phyloP scores from a whole-genome alignment of 2,888 invertebrate species.

The Allygus modestus region DNA sequence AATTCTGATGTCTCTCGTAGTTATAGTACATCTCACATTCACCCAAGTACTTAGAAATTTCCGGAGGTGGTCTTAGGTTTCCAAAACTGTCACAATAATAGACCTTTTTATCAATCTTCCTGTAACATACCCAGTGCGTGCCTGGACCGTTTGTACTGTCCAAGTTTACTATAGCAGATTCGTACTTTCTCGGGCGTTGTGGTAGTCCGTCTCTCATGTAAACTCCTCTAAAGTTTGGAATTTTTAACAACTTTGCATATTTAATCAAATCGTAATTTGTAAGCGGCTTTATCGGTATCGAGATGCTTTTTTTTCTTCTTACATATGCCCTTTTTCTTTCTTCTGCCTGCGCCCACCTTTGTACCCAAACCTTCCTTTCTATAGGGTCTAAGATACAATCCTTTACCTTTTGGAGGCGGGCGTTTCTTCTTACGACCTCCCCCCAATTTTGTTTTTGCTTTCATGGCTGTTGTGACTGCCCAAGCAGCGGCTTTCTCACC shows the following conservation, averaged over 20 bases:
- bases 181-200: constrained; percentile 67
- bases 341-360: not conserved
- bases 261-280: constrained; percentile 62
- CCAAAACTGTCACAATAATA: constrained; percentile 73
- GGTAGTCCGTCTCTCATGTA: constrained; percentile 73
- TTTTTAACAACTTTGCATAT: constrained; percentile 69
- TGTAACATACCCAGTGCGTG: constrained; percentile 73
- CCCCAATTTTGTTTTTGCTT: constrained; percentile 64
- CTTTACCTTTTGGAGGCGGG: constrained; percentile 20
- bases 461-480: constrained; percentile 66
- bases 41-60: constrained; percentile 47
- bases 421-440: constrained; percentile 25
- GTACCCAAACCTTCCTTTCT: too few relatives aligned
- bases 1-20: constrained; percentile 59
- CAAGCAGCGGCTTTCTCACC: constrained; percentile 65
- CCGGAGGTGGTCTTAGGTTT: constrained; percentile 71
- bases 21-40: constrained; percentile 63
- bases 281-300: constrained; percentile 24
- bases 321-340: not conserved
- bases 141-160: constrained; percentile 70
- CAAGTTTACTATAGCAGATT: constrained; percentile 71
- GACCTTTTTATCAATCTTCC: constrained; percentile 70
- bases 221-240: constrained; percentile 72
- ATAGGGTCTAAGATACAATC: constrained; percentile 57
- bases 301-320: constrained; percentile 23